A percentile compares a stretch with the other conserved stretches of the same genome.
Evolutionary conservation across 2,113 vertebrate genomes (phyloP).

Genomic region (Megaceryle maxima): DNA sequence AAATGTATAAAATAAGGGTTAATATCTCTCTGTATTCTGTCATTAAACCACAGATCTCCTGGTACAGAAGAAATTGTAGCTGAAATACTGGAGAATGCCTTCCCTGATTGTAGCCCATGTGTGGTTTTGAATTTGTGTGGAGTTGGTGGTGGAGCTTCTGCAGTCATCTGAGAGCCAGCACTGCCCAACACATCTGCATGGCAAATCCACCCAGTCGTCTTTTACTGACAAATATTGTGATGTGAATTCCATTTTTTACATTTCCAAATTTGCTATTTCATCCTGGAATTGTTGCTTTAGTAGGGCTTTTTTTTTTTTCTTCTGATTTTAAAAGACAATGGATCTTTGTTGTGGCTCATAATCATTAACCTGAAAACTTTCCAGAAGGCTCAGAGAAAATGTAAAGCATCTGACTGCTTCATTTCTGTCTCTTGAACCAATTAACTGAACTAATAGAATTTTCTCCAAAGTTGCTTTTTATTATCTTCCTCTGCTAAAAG

Average conservation of each 20-base stretch:
- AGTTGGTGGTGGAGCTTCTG: neutral
- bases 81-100: neutral
- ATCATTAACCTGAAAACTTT: conserved; percentile 47
- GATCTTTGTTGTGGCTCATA: neutral
- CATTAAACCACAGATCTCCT: neutral
- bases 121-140: neutral
- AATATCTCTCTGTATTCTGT: neutral
- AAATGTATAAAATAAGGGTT: neutral
- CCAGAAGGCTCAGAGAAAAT: conserved; percentile 21
- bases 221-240: neutral
- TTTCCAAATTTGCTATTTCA: neutral
- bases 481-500: neutral
- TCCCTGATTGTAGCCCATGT: accelerated
- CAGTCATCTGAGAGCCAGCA: neutral
- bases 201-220: neutral
- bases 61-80: neutral
- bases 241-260: neutral
- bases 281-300: neutral
- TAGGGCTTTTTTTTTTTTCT: neutral
- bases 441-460: conserved; percentile 39
- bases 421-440: conserved; percentile 38
- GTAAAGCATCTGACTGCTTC: conserved; percentile 29
- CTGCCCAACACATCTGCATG: neutral
- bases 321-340: conserved; percentile 7
- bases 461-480: neutral